phyloP scores from a whole-genome alignment of 2,113 vertebrate species.

The Plectropomus leopardus region DNA sequence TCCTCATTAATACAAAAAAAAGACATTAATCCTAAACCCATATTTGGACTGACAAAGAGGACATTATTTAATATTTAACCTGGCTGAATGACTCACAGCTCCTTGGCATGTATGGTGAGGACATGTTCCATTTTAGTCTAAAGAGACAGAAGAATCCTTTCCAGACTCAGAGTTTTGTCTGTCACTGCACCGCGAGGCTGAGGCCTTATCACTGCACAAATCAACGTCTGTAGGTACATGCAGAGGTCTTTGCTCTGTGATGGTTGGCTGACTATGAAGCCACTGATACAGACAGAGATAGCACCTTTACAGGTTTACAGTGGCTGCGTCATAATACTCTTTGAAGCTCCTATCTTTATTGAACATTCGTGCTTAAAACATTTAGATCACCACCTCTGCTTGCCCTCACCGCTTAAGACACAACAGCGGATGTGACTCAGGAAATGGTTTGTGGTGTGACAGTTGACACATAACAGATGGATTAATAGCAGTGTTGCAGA shows the following conservation, averaged over 20 bases:
- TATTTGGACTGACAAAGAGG: not conserved
- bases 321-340: slow-evolving; percentile 6
- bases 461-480: not conserved
- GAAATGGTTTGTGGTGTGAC: not conserved
- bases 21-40: not conserved
- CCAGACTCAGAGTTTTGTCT: not conserved
- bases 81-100: not conserved
- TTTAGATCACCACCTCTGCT: slow-evolving; percentile 10
- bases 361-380: not conserved
- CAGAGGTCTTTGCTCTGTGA: not conserved
- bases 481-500: not conserved
- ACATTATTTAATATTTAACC: not conserved
- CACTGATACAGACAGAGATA: slow-evolving; percentile 14
- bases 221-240: not conserved
- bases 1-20: not conserved
- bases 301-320: not conserved
- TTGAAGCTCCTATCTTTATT: slow-evolving; percentile 28
- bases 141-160: not conserved
- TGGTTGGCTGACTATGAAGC: not conserved
- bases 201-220: not conserved
- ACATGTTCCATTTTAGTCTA: no score
- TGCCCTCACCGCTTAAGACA: no score
- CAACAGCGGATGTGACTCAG: slow-evolving; percentile 26
- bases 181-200: not conserved
- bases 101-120: not conserved